Conservation (phyloP, 2,113 vertebrate genomes). For the Murina feae region DNA sequence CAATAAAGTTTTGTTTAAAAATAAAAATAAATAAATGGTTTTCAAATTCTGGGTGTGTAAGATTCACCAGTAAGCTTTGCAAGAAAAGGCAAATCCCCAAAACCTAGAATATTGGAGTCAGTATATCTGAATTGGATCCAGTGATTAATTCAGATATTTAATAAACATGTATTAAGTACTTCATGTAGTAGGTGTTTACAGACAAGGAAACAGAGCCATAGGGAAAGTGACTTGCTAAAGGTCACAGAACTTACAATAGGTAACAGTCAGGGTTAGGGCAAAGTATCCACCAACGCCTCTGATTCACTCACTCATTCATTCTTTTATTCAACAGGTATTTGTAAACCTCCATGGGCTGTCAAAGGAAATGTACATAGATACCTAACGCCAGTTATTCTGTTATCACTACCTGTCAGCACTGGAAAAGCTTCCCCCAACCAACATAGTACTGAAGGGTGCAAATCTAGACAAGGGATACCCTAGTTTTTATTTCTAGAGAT, state of each 20-base stretch:
- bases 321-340: background rate
- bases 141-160: background rate
- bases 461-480: background rate
- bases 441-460: background rate
- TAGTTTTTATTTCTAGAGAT: constrained; percentile 25
- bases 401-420: background rate
- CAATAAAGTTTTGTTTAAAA: too few species aligned
- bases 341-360: background rate
- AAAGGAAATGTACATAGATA: background rate
- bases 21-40: background rate
- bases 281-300: background rate
- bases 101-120: background rate
- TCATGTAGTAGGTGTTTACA: background rate
- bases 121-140: background rate
- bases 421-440: background rate
- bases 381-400: background rate
- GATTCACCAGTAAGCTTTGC: background rate
- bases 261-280: background rate
- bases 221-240: background rate
- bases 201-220: background rate
- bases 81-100: background rate
- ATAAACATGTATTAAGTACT: background rate
- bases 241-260: background rate
- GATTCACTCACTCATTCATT: background rate
- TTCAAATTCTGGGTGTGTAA: background rate